Conservation (phyloP, 1,140 invertebrate species). For the Orchesella cincta region DNA sequence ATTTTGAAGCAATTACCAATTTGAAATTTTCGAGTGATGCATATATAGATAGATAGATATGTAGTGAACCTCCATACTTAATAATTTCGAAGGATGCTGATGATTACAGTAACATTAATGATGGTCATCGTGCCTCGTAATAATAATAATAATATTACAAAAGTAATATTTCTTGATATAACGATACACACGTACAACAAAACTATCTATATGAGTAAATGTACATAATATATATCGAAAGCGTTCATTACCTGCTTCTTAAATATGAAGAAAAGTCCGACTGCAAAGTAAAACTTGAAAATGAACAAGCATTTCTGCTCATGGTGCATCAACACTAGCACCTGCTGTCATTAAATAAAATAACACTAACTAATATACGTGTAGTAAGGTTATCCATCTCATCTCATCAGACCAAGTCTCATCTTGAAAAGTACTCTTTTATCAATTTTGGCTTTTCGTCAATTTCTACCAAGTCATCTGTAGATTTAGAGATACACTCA, state of each 20-base stretch:
- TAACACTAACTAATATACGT: not conserved
- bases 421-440: not conserved
- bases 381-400: constrained; percentile 7
- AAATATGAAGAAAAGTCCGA: not conserved
- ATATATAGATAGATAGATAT: too few relatives aligned
- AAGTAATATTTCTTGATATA: constrained; percentile 3
- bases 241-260: not conserved
- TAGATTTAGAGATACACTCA: not conserved
- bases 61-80: too few relatives aligned
- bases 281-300: not conserved
- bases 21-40: too few relatives aligned
- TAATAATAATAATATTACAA: constrained; percentile 7
- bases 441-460: not conserved
- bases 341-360: constrained; percentile 19
- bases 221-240: not conserved
- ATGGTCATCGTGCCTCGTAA: not conserved
- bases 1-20: not conserved
- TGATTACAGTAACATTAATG: not conserved
- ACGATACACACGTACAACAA: constrained; percentile 12
- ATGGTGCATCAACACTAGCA: not conserved
- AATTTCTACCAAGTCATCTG: constrained; percentile 7
- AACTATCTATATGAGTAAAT: not conserved
- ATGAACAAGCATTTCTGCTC: constrained; percentile 18
- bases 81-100: not conserved
- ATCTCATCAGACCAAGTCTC: constrained; percentile 1